Conservation (phyloP, 2,797 vertebrate species). For the Phoebastria nigripes region DNA sequence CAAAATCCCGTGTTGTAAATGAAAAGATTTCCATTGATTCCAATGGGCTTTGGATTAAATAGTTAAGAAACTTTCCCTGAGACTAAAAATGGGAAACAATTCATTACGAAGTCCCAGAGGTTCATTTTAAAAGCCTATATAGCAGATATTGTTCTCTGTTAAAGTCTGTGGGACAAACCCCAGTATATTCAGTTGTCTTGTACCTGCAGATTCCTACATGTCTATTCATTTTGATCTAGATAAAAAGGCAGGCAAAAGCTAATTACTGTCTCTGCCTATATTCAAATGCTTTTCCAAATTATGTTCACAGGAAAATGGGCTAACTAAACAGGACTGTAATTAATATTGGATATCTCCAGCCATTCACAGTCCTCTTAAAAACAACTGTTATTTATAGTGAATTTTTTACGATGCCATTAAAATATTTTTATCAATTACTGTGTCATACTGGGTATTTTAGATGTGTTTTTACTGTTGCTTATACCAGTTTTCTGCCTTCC, state of each 20-base stretch:
- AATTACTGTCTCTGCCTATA: not conserved
- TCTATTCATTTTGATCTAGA: not conserved
- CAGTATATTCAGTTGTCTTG: not conserved
- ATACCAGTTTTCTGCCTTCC: not conserved
- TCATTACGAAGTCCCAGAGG: not conserved
- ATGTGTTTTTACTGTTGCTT: not conserved
- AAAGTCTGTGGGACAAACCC: not conserved
- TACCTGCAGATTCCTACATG: not conserved
- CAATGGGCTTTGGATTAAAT: not conserved
- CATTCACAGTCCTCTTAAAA: not conserved
- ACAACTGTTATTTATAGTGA: not conserved
- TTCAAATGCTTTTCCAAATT: not conserved
- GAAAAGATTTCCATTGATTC: not conserved
- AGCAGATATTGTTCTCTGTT: not conserved
- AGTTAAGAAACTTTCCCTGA: not conserved
- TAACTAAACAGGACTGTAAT: not conserved
- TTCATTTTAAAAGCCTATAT: not conserved
- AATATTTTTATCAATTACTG: not conserved
- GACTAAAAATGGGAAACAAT: slow-evolving; percentile 7
- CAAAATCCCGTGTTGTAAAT: not conserved
- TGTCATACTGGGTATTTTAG: not conserved
- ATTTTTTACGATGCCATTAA: not conserved
- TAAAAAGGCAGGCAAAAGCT: not conserved
- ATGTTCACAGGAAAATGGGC: not conserved
- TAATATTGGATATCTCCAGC: not conserved